Percentiles rank a stretch among this genome's conserved stretches.
Conservation (phyloP, 2,888 invertebrate genomes). For the Diarsia mendica region DNA sequence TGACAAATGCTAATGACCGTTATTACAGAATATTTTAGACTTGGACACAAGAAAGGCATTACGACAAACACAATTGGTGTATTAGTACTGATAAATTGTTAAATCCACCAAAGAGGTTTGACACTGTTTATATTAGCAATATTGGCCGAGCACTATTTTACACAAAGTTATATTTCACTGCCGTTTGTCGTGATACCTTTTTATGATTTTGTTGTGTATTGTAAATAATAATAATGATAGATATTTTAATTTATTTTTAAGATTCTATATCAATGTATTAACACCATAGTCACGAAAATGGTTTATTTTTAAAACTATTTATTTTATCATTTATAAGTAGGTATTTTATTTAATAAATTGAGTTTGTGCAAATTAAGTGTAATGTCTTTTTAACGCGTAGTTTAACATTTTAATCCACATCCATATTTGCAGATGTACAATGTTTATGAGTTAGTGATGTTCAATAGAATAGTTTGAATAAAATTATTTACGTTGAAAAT, state of each 20-base stretch:
- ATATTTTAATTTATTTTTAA: conserved; percentile 79
- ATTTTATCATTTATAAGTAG: conserved; percentile 85
- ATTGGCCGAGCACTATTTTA: conserved; percentile 60
- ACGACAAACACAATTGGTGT: conserved; percentile 70
- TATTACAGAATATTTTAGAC: conserved; percentile 70
- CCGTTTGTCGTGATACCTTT: conserved; percentile 76
- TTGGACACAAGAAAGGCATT: conserved; percentile 73
- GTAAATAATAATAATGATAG: conserved; percentile 78
- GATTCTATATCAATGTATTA: conserved; percentile 84
- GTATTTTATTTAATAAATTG: conserved; percentile 85
- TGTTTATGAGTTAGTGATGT: conserved; percentile 90
- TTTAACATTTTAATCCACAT: conserved; percentile 78
- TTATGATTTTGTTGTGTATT: conserved; percentile 71
- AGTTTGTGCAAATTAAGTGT: conserved; percentile 86
- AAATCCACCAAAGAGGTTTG: conserved; percentile 62
- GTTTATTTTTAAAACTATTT: conserved; percentile 87
- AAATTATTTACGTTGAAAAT: conserved; percentile 91
- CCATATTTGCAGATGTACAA: conserved; percentile 90
- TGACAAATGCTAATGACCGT: conserved; percentile 75
- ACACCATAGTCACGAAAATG: conserved; percentile 82
- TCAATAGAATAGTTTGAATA: conserved; percentile 91
- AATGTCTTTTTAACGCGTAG: conserved; percentile 77
- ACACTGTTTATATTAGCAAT: conserved; percentile 66
- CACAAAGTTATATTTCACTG: conserved; percentile 51
- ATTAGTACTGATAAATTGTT: conserved; percentile 62